A percentile compares a stretch with the other conserved stretches of the same genome.
These are phyloP conservation scores for Enteromius fasciolatus DNA, from an alignment of 2,797 vertebrate species.

Conservation along the genomic window DNA sequence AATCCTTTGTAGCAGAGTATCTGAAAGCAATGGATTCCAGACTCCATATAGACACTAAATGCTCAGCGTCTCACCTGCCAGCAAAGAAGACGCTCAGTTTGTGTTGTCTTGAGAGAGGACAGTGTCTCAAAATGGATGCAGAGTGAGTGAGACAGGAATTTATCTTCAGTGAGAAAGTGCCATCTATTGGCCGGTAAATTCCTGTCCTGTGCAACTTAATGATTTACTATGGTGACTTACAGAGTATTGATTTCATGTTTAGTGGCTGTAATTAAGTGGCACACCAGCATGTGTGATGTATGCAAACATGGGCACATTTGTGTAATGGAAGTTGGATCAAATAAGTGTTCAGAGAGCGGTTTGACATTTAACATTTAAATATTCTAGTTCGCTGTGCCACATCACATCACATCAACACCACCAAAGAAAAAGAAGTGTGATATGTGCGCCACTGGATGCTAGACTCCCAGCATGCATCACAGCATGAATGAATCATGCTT, in stretches of 20 bases:
- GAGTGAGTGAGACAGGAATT: constrained; percentile 27
- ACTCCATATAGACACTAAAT: not conserved
- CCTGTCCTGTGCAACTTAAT: not conserved
- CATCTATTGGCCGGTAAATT: constrained; percentile 74
- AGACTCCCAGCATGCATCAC: constrained; percentile 9
- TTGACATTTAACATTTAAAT: constrained; percentile 19
- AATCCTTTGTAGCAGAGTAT: not conserved
- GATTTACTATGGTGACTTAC: not conserved
- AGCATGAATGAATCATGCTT: not conserved
- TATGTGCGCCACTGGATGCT: not conserved
- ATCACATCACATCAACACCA: not conserved
- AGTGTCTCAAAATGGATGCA: constrained; percentile 25
- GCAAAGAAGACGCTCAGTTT: constrained; percentile 22
- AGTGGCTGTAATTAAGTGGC: not conserved
- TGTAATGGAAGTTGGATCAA: constrained; percentile 12
- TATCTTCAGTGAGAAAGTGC: constrained; percentile 76
- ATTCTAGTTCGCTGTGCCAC: not conserved
- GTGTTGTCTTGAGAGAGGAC: constrained; percentile 9
- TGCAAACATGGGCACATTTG: constrained; percentile 3
- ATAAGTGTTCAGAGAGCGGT: constrained; percentile 1
- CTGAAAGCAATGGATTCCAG: not conserved
- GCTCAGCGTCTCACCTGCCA: not conserved
- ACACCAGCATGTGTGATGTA: not conserved
- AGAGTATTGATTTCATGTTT: constrained; percentile 14
- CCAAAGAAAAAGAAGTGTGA: not conserved